A percentile compares a stretch with the other conserved stretches of the same genome.
Evolutionary conservation across 1,140 invertebrate genomes (phyloP).

Genomic region (Drosophila sulfurigaster): DNA sequence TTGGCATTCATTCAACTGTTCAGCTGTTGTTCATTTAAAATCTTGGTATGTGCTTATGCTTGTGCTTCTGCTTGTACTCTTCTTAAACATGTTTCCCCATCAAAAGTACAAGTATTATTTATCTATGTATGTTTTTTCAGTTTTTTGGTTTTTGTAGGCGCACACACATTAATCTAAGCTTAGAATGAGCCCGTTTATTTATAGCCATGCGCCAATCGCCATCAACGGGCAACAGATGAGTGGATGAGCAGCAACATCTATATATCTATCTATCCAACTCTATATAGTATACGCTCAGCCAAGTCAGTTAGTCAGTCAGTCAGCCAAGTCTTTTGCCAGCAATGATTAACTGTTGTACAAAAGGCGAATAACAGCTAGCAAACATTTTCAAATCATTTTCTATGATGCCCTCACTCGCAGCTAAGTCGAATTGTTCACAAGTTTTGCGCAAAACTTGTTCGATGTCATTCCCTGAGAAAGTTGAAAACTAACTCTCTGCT

Average conservation of each 20-base stretch:
- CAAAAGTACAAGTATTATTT: constrained; percentile 23
- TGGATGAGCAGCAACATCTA: constrained; percentile 25
- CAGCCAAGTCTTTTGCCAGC: constrained; percentile 36
- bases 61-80: constrained; percentile 11
- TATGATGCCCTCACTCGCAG: constrained; percentile 25
- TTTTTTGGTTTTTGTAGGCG: constrained; percentile 33
- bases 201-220: constrained; percentile 58
- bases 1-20: constrained; percentile 44
- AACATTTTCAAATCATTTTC: constrained; percentile 22
- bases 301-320: constrained; percentile 23
- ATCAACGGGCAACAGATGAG: constrained; percentile 30
- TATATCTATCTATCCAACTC: background rate
- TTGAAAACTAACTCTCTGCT: background rate
- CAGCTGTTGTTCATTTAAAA: constrained; percentile 33
- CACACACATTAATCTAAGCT: constrained; percentile 56
- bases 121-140: background rate
- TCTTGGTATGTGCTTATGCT: constrained; percentile 16
- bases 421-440: constrained; percentile 8
- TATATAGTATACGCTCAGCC: constrained; percentile 8
- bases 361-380: constrained; percentile 15
- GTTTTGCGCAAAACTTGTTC: constrained; percentile 3
- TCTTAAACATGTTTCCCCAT: constrained; percentile 39
- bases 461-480: background rate
- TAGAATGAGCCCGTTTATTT: constrained; percentile 66
- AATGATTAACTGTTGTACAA: constrained; percentile 71